Evolutionary conservation across 2,797 vertebrate species (phyloP), one percentile per base, ranked within the genome.

Genomic region (Oreochromis grahami): DNA sequence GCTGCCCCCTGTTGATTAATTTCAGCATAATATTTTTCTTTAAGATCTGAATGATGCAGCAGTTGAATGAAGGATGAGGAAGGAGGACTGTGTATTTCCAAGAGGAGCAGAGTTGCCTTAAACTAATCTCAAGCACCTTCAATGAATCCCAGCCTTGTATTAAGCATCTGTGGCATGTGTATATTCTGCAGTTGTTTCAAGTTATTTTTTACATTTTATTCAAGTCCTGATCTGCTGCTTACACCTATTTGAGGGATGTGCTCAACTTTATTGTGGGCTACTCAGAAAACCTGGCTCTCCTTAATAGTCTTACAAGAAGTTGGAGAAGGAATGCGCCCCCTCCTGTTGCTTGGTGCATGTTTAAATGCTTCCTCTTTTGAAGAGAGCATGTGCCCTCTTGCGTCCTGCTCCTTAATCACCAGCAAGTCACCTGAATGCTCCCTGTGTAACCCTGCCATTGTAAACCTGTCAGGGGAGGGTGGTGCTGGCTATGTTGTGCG

Each of bases 341-440:
- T 52, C 77, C 81, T 89, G 76, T 83, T 85, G 80, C 87, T 81
- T 85, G 82, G 76, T 92, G 94, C 95, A 96, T 95, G 96, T 93
- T 80, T 91, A 92, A 93, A 94, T 95, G 91, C 60, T 55, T 81
- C 58, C 78, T 83, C 48, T 85, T 65, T 83, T 68, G 76, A 43
- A 86, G 85, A 84, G 45, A 78, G 94, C 95, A 94, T 95, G 95
- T 78, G 51, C 51, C 86, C 91, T 87, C 87, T 88, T 82, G 81
- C 58, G 79, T 91, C 85, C 86, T 92, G 88, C 91, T 93, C 84
- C 70, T 91, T 95, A 93, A 92, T 93, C 88, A 93, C 93, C 89
- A 92, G 90, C 87, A 83, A 92, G 91, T 91, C 87, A 93, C 91
- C 94, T 95, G 94, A 95, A 95, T 95, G 93, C 91, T 88, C 84